Evolutionary conservation across 2,888 invertebrate genomes (phyloP).

Genomic region (Leptura quadrifasciata): DNA sequence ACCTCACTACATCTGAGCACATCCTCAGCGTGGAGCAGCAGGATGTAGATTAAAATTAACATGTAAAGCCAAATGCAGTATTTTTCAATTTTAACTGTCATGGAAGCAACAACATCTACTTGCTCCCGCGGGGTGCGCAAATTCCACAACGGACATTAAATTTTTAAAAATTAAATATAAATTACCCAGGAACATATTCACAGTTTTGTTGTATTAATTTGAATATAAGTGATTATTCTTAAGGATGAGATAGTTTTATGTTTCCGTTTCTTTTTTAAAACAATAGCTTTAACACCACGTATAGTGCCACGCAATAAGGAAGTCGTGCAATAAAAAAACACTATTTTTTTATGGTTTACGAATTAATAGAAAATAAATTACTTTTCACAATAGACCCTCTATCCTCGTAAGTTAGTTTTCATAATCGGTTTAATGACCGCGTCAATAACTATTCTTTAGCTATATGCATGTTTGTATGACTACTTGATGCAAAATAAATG

Average conservation of each 20-base stretch:
- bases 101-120: slow-evolving; percentile 9
- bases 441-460: no score
- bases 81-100: slow-evolving; percentile 39
- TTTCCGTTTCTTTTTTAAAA: neutral
- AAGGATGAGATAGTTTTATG: neutral
- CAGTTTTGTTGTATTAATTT: neutral
- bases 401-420: no score
- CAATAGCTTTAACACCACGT: neutral
- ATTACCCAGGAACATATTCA: neutral
- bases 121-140: slow-evolving; percentile 4
- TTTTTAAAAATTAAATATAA: slow-evolving; percentile 1
- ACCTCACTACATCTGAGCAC: slow-evolving; percentile 43
- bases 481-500: no score
- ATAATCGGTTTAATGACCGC: no score
- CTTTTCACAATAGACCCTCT: no score
- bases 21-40: slow-evolving; percentile 34
- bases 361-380: neutral
- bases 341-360: neutral
- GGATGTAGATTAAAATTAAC: slow-evolving; percentile 42
- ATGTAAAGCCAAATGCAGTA: slow-evolving; percentile 37
- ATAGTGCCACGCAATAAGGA: neutral
- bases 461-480: no score
- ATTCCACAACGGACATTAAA: slow-evolving; percentile 17
- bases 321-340: neutral
- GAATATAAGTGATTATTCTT: neutral